Evolutionary conservation across 2,888 invertebrate species (phyloP), one percentile per base, ranked within the genome.

Genomic region (Allophyes oxyacanthae): DNA sequence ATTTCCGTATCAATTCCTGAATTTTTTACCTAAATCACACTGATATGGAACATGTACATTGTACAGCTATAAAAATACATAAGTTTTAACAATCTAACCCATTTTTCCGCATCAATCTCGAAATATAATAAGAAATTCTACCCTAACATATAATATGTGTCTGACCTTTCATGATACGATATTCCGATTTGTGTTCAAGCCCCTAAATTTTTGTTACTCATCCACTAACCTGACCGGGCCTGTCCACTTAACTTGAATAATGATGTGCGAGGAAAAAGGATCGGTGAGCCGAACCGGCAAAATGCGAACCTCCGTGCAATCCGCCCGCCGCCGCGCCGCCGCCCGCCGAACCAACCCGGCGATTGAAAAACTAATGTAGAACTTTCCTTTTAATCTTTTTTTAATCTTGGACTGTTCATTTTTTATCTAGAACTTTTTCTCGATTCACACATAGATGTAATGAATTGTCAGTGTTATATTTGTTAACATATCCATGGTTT

Each of bases 171-270:
- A 81, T 78, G 78, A 77, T 68, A 72, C 73, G 71, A 67, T 75
- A 75, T 75, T 71, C 72, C 71, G 74, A 81, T 81, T 78, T 79
- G 75, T 76, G 72, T 79, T 77, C 78, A 75, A 78, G 75, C 82
- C 77, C 78, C 81, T 80, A 82, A 84, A 84, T 87, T 86, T 89
- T 85, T 86, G 86, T 90, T 88, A 88, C 88, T 83, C 87, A 88
- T 87, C 86, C 85, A 82, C 86, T 85, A 86, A 87, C 87, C 86
- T 87, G 84, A 85, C 87, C 85, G 81, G 78, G 75, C 87, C 65
- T 85, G 88, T 89, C 91, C 90, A 90, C 89, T 91, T 91, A 90
- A 86, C 87, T 87, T 91, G 91, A 91, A 90, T 92, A 92, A 92
- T 91, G 91, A 91, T 88, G 89, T 89, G 88, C 79, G 88, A 83